phyloP scores from a whole-genome alignment of 2,797 vertebrate genomes.

The Heterohyrax brucei region DNA sequence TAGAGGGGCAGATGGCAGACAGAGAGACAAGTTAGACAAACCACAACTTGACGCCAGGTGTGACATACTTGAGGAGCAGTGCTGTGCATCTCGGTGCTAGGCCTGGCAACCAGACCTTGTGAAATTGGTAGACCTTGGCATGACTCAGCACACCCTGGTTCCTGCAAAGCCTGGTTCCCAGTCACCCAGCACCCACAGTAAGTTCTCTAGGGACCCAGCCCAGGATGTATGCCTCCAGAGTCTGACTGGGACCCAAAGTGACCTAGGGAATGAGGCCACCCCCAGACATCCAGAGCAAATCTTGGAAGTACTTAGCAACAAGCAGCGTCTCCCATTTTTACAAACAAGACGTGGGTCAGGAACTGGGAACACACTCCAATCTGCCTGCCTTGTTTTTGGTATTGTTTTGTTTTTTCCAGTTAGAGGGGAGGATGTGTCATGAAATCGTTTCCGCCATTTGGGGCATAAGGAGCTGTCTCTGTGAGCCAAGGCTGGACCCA shows the following conservation, averaged over 20 bases:
- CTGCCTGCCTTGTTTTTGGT: not conserved
- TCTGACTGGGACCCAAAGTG: not conserved
- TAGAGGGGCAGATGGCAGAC: not conserved
- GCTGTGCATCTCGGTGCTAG: accelerated
- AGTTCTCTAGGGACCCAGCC: not conserved
- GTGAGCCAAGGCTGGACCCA: not conserved
- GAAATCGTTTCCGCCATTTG: not conserved
- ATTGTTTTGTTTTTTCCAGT: not conserved
- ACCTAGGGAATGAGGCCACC: not conserved
- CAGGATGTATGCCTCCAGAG: not conserved
- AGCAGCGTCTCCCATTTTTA: not conserved
- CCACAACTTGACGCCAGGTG: not conserved
- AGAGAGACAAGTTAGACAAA: not conserved
- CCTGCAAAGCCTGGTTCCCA: not conserved
- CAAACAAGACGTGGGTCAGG: not conserved
- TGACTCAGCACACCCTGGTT: not conserved
- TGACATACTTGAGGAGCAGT: not conserved
- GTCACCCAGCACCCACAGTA: accelerated
- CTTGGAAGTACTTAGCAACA: not conserved
- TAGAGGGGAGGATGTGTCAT: not conserved
- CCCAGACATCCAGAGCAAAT: not conserved
- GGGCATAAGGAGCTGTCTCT: not conserved
- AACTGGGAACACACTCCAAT: not conserved
- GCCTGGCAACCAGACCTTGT: not conserved
- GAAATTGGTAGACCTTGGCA: not conserved